phyloP scores from a whole-genome alignment of 2,888 invertebrate genomes.

The Heterodera filipjevi region DNA sequence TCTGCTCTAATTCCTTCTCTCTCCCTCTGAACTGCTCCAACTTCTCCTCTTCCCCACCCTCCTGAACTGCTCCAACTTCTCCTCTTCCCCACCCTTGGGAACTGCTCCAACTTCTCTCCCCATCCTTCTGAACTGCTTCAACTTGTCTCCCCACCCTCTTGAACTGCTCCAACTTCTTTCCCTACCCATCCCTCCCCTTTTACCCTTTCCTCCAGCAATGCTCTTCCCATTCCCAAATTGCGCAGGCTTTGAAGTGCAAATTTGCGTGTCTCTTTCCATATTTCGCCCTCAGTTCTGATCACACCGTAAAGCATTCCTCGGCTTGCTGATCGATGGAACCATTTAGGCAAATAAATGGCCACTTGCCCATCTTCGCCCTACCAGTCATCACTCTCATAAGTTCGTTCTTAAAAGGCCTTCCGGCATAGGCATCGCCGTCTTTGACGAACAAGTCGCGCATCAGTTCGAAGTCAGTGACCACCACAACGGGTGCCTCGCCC shows the following conservation, averaged over 20 bases:
- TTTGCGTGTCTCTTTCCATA: constrained; percentile 10
- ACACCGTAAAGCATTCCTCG: constrained; percentile 18
- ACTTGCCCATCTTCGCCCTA: neutral
- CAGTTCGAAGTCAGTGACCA: constrained; percentile 9
- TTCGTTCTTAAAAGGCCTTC: constrained; percentile 14
- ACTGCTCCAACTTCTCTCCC: neutral
- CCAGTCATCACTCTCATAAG: neutral
- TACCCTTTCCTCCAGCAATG: constrained; percentile 4
- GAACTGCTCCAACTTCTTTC: neutral
- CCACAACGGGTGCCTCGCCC: constrained; percentile 22
- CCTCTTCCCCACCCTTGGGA: neutral
- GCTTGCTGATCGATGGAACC: neutral
- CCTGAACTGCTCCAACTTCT: neutral
- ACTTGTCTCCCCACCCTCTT: neutral
- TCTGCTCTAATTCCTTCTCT: too few species aligned
- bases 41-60: neutral
- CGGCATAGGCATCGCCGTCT: constrained; percentile 26
- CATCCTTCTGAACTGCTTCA: neutral
- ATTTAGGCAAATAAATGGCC: neutral
- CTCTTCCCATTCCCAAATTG: constrained; percentile 24
- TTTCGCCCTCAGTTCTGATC: constrained; percentile 20
- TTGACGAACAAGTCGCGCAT: constrained; percentile 28
- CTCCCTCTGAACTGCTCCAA: neutral
- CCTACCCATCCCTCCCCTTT: neutral
- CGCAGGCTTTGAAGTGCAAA: constrained; percentile 24